A percentile compares a stretch with the other conserved stretches of the same genome.
Evolutionary conservation across 1,140 invertebrate species (phyloP).

Genomic region (Panagrolaimus sp.): DNA sequence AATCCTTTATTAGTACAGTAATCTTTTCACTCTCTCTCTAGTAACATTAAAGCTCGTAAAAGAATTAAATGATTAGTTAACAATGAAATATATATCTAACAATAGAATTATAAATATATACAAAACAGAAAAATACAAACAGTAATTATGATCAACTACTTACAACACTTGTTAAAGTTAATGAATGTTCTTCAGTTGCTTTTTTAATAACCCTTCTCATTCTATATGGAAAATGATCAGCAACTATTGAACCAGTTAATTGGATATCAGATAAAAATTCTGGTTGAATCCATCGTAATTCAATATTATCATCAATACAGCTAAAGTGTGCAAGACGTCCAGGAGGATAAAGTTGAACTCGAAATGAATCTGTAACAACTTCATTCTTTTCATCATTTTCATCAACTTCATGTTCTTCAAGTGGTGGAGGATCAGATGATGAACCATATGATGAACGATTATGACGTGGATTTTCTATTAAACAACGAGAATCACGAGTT

Average conservation of each 20-base stretch:
- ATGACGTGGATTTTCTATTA: background rate
- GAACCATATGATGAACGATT: background rate
- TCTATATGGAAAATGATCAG: conserved; percentile 36
- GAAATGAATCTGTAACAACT: background rate
- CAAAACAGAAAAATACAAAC: no score
- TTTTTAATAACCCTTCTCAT: conserved; percentile 22
- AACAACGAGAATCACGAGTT: conserved; percentile 1
- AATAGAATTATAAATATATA: no score
- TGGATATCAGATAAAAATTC: conserved; percentile 37
- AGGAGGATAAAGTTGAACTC: conserved; percentile 42
- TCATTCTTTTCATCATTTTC: background rate
- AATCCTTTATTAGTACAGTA: no score
- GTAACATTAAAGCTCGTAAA: no score
- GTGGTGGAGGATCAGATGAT: background rate
- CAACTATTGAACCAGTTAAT: conserved; percentile 28
- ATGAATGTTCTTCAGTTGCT: background rate
- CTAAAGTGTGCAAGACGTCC: conserved; percentile 43
- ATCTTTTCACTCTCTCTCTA: no score
- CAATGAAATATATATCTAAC: no score
- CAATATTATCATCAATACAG: conserved; percentile 18
- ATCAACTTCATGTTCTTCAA: background rate
- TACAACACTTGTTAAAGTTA: conserved; percentile 5
- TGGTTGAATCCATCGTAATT: conserved; percentile 33
- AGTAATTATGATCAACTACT: background rate
- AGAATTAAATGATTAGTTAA: no score